Base-by-base conservation (phyloP, 2,888 invertebrate species). In the Habrosyne pyritoides region DNA sequence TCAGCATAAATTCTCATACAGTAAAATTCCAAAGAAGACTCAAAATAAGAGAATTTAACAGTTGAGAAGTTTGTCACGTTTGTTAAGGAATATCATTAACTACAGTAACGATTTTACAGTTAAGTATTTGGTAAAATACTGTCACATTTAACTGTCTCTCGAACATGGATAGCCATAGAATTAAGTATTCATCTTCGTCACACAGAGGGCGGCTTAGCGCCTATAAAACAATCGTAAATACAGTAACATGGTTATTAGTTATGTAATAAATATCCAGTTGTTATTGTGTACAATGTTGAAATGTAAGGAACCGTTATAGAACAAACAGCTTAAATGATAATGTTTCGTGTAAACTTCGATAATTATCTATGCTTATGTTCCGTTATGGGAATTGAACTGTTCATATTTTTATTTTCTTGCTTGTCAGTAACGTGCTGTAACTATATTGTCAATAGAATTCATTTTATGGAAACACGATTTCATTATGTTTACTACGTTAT, bases 221-320 rank as follows among this genome's bases (percentile, higher is more conserved):
- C 69, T 67, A 62, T 77, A 77, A 77, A 77, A 73, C 66, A 47
- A 60, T 66, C 77, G 68, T 77, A 69, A 77, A 76, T 63, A 77
- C 70, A 66, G 71, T 68, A 70, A 46, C 50, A 49, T 54, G 54
- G 57, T 71, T 66, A 68, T 64, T 49, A 58, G 53, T 69, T 65
- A 64, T 60, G 64, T 57, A 67, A 70, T 69, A 66, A 71, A 73
- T 69, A 50, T 21, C 21, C 28, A 21, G 18, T 26, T 18, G 18
- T 50, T 28, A 18, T 30, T 50, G 50, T 50, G 14, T 14, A 49
- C 24, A 18, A 26, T n/a, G 26, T 49, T 7, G 2, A 47, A 47
- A 47, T 21, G 48, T 26, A 26, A 14, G 2, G 26, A 48, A 49
- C n/a, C 2, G 18, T 28, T 49, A 28, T 26, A 10, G 28, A 8